These are phyloP conservation scores for Triplophysa siluroides DNA, from an alignment of 2,113 vertebrate species.

Conservation along the genomic window DNA sequence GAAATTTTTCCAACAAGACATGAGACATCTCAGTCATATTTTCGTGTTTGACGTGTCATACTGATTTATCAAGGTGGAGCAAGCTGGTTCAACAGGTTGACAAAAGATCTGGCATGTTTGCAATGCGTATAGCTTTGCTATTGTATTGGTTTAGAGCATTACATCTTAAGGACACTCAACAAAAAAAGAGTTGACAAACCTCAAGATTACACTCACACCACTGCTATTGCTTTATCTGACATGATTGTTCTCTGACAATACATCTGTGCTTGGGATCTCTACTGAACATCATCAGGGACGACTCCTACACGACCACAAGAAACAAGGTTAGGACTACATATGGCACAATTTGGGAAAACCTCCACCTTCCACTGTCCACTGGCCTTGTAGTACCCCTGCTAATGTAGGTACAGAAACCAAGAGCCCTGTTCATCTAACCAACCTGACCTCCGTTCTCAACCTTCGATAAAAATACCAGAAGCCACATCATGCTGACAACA, in stretches of 20 bases:
- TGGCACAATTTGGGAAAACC: constrained; percentile 8
- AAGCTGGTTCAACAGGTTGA: not conserved
- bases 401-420: not conserved
- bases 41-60: not conserved
- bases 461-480: constrained; percentile 2
- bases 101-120: not conserved
- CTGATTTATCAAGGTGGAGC: not conserved
- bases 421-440: not conserved
- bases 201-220: not conserved
- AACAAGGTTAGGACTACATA: not conserved
- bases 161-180: not conserved
- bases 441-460: not conserved
- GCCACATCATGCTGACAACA: not conserved
- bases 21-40: no score
- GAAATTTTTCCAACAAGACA: no score
- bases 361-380: not conserved
- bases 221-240: not conserved
- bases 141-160: no score
- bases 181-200: not conserved
- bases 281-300: not conserved
- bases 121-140: no score
- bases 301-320: not conserved
- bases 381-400: no score
- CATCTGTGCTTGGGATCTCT: not conserved
- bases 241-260: not conserved